Evolutionary conservation across 1,140 invertebrate genomes (phyloP), one percentile per base, ranked within the genome.

Genomic region (Caenorhabditis inopinata): DNA sequence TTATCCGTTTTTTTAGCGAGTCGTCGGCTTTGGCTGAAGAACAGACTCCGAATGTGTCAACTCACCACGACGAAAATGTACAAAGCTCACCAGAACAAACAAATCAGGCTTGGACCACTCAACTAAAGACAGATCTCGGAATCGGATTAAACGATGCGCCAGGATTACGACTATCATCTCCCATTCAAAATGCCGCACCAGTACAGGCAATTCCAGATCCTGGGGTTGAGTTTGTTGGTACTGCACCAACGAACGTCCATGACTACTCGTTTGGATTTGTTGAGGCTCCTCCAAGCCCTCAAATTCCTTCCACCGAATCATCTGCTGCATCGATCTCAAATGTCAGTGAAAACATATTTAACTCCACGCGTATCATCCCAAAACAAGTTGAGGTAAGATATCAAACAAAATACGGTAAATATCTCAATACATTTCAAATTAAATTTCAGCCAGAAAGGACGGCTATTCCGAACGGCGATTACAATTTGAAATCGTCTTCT

Each of bases 221-320:
- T 47, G 78, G 78, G 18, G 78, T 79, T 7, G 78, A 79, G 38
- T 79, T 79, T 45, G 78, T 62, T 42, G 29, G 51, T 23, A 27
- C 62, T 35, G 58, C 23, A 1, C 77, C 77, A 49, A 47, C 77
- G 3, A 47, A 45, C 16, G 5, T 74, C 16, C 35, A 42, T 38
- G 78, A 75, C 68, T 79, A 79, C 46, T 46, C 38, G 14, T 79
- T 79, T 47, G 78, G 78, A 38, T 79, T 79, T 75, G 58, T 49
- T 32, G 62, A 74, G 12, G 78, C 46, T 35, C 45, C 78, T 16
- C 47, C 45, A 58, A 79, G 42, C 29, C 46, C 35, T 6, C 58
- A 45, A 27, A 23, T 45, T 74, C 62, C 38, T n/a, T 45, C 42
- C 21, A 16, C 74, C n/a, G 45, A 75, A 21, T 16, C 78, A 18